Evolutionary conservation across 2,113 vertebrate species (phyloP).

Genomic region (Neotoma lepida): DNA sequence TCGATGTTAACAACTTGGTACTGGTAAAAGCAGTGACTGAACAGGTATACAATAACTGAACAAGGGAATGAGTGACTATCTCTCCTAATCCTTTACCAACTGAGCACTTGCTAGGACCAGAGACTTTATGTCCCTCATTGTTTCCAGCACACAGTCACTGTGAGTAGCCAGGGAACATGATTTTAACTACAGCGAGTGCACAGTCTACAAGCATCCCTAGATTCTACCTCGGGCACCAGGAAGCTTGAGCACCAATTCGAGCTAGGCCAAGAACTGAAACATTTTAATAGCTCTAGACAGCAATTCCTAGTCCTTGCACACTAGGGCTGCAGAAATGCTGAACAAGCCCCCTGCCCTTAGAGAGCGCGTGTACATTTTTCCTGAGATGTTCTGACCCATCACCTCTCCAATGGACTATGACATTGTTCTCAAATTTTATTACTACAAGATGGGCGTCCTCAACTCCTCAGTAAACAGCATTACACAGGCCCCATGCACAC

Average conservation of each 20-base stretch:
- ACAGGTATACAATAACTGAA: not conserved
- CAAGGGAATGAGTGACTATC: not conserved
- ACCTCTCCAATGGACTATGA: slow-evolving; percentile 24
- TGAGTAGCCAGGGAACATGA: not conserved
- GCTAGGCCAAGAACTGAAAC: slow-evolving; percentile 2
- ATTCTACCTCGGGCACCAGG: not conserved
- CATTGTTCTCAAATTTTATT: not conserved
- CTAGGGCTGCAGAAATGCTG: slow-evolving; percentile 9
- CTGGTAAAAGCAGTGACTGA: not conserved
- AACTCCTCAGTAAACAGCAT: slow-evolving; percentile 52
- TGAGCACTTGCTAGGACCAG: not conserved
- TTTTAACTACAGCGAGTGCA: slow-evolving; percentile 13
- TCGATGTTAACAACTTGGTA: slow-evolving; percentile 22
- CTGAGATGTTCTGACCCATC: slow-evolving; percentile 74
- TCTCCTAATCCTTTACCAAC: not conserved
- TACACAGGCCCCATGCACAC: not conserved
- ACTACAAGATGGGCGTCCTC: not conserved
- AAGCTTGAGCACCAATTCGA: not conserved
- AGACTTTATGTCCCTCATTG: not conserved
- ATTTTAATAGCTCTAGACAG: slow-evolving; percentile 20
- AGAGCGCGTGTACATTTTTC: not conserved
- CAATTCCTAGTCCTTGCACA: slow-evolving; percentile 29
- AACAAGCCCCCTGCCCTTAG: slow-evolving; percentile 25
- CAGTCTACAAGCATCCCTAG: not conserved
- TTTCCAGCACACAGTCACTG: not conserved